These are phyloP conservation scores for Henricia sp. DNA, from an alignment of 53 echinoderm and acorn worm genomes.

Conservation along the genomic window DNA sequence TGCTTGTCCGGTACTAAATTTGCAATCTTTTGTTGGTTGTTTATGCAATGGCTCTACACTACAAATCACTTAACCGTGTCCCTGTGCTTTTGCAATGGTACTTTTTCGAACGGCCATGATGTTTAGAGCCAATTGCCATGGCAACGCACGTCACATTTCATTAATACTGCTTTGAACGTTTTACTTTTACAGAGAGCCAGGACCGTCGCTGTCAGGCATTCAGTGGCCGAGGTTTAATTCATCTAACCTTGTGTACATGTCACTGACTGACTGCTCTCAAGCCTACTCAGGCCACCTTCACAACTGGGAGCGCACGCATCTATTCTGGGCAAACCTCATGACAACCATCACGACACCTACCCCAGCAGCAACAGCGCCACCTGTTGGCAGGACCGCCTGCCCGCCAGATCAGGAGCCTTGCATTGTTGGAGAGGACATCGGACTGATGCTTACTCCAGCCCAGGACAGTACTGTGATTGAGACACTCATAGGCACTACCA, in stretches of 20 bases:
- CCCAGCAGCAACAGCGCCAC: not conserved
- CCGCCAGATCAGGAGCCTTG: not conserved
- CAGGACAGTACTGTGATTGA: slow-evolving; percentile 38
- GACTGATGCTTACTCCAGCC: slow-evolving; percentile 27
- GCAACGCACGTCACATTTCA: too few relatives aligned
- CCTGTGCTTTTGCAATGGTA: too few relatives aligned
- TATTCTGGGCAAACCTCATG: slow-evolving; percentile 37
- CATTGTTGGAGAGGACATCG: slow-evolving; percentile 25
- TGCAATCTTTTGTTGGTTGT: not conserved
- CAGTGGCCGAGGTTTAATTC: slow-evolving; percentile 46
- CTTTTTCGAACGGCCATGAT: too few relatives aligned
- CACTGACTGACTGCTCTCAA: slow-evolving; percentile 39
- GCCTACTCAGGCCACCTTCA: not conserved
- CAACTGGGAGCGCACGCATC: slow-evolving; percentile 3
- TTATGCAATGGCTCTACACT: too few relatives aligned
- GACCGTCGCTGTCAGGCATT: slow-evolving; percentile 21
- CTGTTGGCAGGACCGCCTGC: not conserved
- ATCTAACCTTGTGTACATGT: slow-evolving; percentile 19
- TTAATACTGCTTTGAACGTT: not conserved
- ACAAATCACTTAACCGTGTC: too few relatives aligned
- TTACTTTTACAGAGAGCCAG: slow-evolving; percentile 26
- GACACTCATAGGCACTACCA: slow-evolving; percentile 31
- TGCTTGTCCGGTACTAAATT: too few relatives aligned
- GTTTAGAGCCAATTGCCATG: too few relatives aligned
- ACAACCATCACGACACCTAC: slow-evolving; percentile 6